Base-by-base conservation (phyloP, 2,113 vertebrate species). In the Pteronura brasiliensis region DNA sequence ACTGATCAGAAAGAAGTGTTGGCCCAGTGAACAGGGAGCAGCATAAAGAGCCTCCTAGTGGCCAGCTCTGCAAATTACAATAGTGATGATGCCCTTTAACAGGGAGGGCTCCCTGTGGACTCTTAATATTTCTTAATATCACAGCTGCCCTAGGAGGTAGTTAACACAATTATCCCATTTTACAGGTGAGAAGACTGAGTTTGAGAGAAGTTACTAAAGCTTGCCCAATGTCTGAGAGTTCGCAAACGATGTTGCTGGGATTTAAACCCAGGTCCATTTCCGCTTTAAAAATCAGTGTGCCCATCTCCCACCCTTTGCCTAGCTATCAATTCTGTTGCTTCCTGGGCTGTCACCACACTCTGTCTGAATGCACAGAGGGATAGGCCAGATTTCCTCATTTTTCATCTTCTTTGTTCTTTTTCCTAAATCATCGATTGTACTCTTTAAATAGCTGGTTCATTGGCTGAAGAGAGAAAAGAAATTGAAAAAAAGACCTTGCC, bases 101-200 rank as follows among this genome's bases (percentile, higher is more conserved):
- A n/a, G n/a, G 4, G 36, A 63, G 7, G 2, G 6, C 17, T 74
- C 23, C 23, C 17, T 25, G 11, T 2, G 6, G 27, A 61, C 0
- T 17, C 34, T 47, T 31, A 3, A 3, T 42, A 71, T 59, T n/a
- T 55, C 11, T 49, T 39, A 61, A 39, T 20, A 39, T 21, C 11
- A 34, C 71, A 69, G 18, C 72, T 1, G 34, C 11, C 27, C 20
- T 31, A 36, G 1, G 44, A 67, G 7, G 13, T 14, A 31, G 34
- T 18, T 57, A 23, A 31, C 47, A 57, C 67, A 39, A 31, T 63
- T 63, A 65, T 25, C 49, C 61, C 52, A n/a, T 61, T 86, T 80
- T 91, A 13, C 39, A 86, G 13, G 21, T 63, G 63, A 39, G 39
- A 71, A 77, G 83, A 90, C 80, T 4, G 57, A 77, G 71, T 59